Conservation (phyloP, 2,797 vertebrate species). For the Novumbra hubbsi region DNA sequence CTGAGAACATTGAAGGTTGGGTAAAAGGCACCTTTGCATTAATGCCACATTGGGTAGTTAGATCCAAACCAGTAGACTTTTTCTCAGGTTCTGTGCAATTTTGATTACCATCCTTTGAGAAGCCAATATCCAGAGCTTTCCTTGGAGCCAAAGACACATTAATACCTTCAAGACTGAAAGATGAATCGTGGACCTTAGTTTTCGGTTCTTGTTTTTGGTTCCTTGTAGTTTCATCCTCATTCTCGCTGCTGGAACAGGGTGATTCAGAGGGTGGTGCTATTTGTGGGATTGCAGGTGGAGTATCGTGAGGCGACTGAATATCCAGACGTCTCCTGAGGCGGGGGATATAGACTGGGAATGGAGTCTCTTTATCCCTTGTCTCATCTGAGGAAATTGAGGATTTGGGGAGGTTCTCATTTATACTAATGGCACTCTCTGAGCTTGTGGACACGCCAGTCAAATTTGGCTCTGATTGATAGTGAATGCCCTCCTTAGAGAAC, state of each 20-base stretch:
- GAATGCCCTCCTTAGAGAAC: no score
- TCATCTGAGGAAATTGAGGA: not conserved
- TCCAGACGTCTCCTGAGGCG: constrained; percentile 50
- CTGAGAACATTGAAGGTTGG: not conserved
- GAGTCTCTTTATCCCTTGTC: not conserved
- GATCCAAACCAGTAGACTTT: not conserved
- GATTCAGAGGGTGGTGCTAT: constrained; percentile 30
- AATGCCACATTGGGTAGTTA: not conserved
- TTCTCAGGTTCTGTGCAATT: constrained; percentile 17
- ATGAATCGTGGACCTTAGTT: not conserved
- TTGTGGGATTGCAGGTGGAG: constrained; percentile 12
- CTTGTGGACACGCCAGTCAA: no score
- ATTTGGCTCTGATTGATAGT: not conserved
- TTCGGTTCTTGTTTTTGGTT: constrained; percentile 41
- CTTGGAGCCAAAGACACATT: constrained; percentile 11
- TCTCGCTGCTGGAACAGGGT: constrained; percentile 39
- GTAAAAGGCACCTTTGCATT: not conserved
- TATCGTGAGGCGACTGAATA: constrained; percentile 28
- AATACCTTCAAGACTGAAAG: constrained; percentile 20
- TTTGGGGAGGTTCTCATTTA: not conserved
- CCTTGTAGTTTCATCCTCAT: constrained; percentile 40
- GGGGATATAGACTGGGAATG: constrained; percentile 37
- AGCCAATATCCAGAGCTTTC: not conserved
- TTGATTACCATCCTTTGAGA: not conserved
- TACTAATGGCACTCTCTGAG: no score